Evolutionary conservation across 2,888 invertebrate genomes (phyloP).

Genomic region (Ophioninae sp.): DNA sequence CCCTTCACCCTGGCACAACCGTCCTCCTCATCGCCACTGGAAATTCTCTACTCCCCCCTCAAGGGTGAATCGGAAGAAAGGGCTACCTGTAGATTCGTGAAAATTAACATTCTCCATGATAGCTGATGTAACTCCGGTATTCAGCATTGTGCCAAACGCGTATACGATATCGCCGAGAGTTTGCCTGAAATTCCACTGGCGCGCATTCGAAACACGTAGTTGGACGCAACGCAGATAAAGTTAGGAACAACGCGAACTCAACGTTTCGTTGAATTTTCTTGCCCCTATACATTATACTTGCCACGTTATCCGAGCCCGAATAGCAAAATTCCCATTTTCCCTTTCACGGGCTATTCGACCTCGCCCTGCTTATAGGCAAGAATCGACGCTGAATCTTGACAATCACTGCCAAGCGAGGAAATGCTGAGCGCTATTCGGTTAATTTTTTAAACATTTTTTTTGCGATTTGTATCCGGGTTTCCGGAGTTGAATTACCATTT

Average conservation of each 20-base stretch:
- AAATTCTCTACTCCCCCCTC: neutral
- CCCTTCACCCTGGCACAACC: neutral
- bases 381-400: no score
- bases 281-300: conserved; percentile 1
- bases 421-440: no score
- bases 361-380: no score
- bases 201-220: conserved; percentile 30
- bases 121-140: conserved; percentile 9
- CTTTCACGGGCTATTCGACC: no score
- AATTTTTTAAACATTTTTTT: no score
- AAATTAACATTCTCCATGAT: conserved; percentile 58
- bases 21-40: neutral
- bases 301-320: neutral
- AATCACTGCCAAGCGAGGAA: no score
- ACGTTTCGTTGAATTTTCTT: conserved; percentile 21
- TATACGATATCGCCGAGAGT: conserved; percentile 6
- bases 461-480: no score
- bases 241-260: conserved; percentile 22
- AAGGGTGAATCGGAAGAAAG: conserved; percentile 40
- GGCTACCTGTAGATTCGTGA: conserved; percentile 61
- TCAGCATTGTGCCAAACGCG: conserved; percentile 5
- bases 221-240: conserved; percentile 8
- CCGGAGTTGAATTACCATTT: no score
- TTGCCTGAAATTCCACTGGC: conserved; percentile 8
- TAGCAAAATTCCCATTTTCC: neutral